Evolutionary conservation across 2,797 vertebrate genomes (phyloP).

Genomic region (Bufotes viridis): DNA sequence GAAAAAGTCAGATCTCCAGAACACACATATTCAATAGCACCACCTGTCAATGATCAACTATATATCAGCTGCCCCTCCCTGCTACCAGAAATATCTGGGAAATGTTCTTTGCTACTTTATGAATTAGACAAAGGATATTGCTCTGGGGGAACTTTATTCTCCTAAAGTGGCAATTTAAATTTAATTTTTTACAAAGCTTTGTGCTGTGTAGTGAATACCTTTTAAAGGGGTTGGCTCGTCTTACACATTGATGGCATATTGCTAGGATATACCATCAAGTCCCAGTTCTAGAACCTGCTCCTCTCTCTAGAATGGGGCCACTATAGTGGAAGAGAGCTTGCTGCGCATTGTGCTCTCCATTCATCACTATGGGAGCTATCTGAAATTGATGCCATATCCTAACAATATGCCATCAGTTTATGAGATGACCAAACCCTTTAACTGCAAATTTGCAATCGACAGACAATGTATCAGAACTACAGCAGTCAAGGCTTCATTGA

Average conservation of each 20-base stretch:
- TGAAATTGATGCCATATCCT: no score
- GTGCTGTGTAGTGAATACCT: neutral
- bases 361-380: no score
- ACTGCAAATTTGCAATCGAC: no score
- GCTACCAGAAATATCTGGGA: constrained; percentile 4
- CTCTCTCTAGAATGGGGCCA: no score
- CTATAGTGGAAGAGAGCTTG: no score
- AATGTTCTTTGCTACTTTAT: neutral
- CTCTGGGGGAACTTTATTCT: neutral
- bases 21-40: neutral
- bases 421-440: no score
- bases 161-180: neutral
- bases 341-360: no score
- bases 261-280: no score
- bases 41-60: constrained; percentile 45
- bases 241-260: no score
- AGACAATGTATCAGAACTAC: neutral
- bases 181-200: neutral
- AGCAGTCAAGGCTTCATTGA: neutral
- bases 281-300: no score
- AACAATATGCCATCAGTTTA: no score
- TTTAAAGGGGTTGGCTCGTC: neutral
- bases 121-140: neutral
- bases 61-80: constrained; percentile 16
- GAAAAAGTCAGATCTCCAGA: constrained; percentile 19